phyloP scores from a whole-genome alignment of 2,888 invertebrate genomes.

The Melikaiella ostensackeni region DNA sequence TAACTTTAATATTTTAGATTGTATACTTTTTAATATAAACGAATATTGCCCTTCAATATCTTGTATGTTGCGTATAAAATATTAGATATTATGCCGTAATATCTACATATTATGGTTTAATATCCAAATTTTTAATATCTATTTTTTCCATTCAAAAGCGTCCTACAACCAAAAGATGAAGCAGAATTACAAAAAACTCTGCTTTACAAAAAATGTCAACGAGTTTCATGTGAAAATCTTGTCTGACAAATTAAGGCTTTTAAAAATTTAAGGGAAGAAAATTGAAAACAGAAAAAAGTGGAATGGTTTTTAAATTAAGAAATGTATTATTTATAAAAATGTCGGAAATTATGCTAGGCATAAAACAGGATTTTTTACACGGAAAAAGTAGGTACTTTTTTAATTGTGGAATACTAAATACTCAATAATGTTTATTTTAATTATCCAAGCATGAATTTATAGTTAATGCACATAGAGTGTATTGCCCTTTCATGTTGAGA shows the following conservation, averaged over 20 bases:
- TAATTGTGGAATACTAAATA: neutral
- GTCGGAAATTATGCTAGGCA: neutral
- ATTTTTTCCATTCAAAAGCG: too few species aligned
- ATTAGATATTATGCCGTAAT: too few species aligned
- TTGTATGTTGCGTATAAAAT: too few species aligned
- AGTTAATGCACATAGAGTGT: constrained; percentile 4
- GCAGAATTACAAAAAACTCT: constrained; percentile 4
- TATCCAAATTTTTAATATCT: too few species aligned
- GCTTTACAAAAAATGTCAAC: neutral
- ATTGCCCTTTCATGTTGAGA: neutral
- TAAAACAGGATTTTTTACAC: neutral
- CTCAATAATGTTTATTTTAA: neutral
- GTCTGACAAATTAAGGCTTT: neutral
- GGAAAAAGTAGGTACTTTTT: neutral
- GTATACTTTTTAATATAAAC: too few species aligned
- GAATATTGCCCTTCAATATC: too few species aligned
- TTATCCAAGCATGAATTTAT: constrained; percentile 11
- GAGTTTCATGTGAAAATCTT: neutral
- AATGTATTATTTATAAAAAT: constrained; percentile 1
- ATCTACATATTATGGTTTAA: too few species aligned
- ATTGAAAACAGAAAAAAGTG: neutral
- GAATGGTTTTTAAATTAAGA: neutral
- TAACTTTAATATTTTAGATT: too few species aligned
- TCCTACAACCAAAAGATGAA: too few species aligned
- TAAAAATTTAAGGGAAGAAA: neutral